phyloP scores from a whole-genome alignment of 2,113 vertebrate genomes.

The Bostrychus sinensis region DNA sequence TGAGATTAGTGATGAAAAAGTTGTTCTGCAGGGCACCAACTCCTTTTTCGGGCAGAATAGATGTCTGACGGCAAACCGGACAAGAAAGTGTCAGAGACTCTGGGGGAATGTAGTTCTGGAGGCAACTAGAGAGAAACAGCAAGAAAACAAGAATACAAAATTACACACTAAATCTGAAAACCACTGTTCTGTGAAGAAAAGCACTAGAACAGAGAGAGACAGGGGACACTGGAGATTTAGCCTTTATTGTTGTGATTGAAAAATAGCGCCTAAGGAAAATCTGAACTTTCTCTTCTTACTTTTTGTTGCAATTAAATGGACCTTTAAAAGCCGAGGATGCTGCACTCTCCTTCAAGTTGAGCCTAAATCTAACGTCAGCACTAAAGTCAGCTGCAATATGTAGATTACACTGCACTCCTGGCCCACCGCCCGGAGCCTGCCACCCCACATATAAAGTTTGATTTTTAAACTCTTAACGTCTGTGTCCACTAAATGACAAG shows the following conservation, averaged over 20 bases:
- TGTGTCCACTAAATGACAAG: slow-evolving; percentile 10
- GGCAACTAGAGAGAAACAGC: slow-evolving; percentile 78
- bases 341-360: not conserved
- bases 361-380: slow-evolving; percentile 21
- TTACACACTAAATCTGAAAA: not conserved
- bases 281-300: too few species aligned
- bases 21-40: slow-evolving; percentile 94
- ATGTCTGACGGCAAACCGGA: slow-evolving; percentile 93
- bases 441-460: slow-evolving; percentile 9
- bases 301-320: slow-evolving; percentile 3
- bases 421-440: slow-evolving; percentile 6
- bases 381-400: slow-evolving; percentile 33
- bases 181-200: not conserved
- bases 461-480: slow-evolving; percentile 7
- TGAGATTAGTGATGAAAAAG: slow-evolving; percentile 97
- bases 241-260: too few species aligned
- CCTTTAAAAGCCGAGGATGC: too few species aligned
- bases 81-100: slow-evolving; percentile 92
- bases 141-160: not conserved
- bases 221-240: not conserved
- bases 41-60: slow-evolving; percentile 91
- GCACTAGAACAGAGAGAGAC: not conserved
- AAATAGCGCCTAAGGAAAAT: too few species aligned
- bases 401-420: slow-evolving; percentile 20
- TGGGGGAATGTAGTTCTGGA: slow-evolving; percentile 92